These are phyloP conservation scores for Rotaria socialis DNA, from an alignment of 2,888 invertebrate species.

Conservation along the genomic window DNA sequence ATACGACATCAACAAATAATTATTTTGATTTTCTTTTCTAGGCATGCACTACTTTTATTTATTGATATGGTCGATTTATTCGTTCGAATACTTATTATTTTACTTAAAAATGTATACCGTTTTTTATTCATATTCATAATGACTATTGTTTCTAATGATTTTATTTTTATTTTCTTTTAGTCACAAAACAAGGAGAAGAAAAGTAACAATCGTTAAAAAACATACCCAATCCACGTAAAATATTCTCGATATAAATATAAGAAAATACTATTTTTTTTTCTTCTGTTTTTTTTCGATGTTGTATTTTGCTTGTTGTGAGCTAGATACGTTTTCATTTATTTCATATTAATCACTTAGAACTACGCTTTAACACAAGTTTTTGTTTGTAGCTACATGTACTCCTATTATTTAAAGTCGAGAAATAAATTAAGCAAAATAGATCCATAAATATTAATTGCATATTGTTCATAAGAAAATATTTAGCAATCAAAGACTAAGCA, in stretches of 20 bases:
- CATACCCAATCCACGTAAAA: background rate
- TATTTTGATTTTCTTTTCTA: slow-evolving; percentile 49
- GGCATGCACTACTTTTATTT: slow-evolving; percentile 84
- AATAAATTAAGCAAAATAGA: background rate
- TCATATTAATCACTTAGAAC: background rate
- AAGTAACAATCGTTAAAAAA: slow-evolving; percentile 16
- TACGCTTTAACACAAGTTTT: background rate
- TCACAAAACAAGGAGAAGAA: slow-evolving; percentile 12
- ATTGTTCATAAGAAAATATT: no score
- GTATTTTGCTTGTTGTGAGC: background rate
- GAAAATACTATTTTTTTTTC: background rate
- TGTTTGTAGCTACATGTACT: background rate
- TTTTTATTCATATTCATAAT: slow-evolving; percentile 9
- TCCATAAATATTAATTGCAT: no score
- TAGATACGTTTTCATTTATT: background rate
- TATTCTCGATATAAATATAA: background rate
- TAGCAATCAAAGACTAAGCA: no score
- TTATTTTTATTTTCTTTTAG: background rate
- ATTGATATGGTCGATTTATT: slow-evolving; percentile 89
- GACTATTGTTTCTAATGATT: background rate
- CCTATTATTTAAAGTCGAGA: background rate
- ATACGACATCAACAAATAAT: background rate
- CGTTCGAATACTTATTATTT: slow-evolving; percentile 80
- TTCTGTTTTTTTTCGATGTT: background rate
- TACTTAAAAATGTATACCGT: slow-evolving; percentile 65